Percentiles rank a stretch among this genome's conserved stretches.
Evolutionary conservation across 2,113 vertebrate species (phyloP).

Genomic region (Peromyscus polionotus): DNA sequence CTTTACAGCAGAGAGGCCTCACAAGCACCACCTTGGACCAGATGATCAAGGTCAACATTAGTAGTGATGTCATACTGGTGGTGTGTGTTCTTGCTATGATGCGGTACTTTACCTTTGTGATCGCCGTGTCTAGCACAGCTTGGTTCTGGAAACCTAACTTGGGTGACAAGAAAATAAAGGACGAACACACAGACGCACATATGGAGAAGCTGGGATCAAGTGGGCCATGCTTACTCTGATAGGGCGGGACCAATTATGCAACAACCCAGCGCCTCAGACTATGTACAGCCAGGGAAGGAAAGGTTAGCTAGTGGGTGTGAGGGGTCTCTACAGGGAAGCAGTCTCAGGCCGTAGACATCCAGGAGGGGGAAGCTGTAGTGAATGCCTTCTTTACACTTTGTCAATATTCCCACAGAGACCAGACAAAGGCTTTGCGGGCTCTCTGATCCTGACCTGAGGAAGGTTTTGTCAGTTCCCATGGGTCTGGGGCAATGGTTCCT

Average conservation of each 20-base stretch:
- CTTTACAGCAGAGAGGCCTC: not conserved
- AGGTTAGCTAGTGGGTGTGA: not conserved
- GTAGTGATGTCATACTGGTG: not conserved
- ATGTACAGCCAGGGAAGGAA: not conserved
- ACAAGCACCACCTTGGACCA: not conserved
- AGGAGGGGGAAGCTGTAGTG: not conserved
- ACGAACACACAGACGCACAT: not conserved
- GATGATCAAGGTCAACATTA: not conserved
- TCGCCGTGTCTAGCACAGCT: not conserved
- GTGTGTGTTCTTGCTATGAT: not conserved
- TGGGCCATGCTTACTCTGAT: too few relatives aligned
- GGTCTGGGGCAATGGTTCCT: not conserved
- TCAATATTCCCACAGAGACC: not conserved
- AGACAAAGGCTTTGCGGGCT: not conserved
- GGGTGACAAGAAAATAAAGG: not conserved
- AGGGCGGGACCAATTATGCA: not conserved
- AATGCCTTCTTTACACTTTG: not conserved
- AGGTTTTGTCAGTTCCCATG: not conserved
- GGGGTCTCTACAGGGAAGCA: not conserved
- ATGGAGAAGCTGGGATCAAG: not conserved
- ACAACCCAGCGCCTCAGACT: not conserved
- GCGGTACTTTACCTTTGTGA: not conserved
- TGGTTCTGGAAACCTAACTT: not conserved
- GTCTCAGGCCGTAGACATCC: not conserved
- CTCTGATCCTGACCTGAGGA: not conserved